Percentiles rank a stretch among this genome's conserved stretches.
phyloP scores from a whole-genome alignment of 1,140 invertebrate genomes.

The Rhopalosiphum maidis region DNA sequence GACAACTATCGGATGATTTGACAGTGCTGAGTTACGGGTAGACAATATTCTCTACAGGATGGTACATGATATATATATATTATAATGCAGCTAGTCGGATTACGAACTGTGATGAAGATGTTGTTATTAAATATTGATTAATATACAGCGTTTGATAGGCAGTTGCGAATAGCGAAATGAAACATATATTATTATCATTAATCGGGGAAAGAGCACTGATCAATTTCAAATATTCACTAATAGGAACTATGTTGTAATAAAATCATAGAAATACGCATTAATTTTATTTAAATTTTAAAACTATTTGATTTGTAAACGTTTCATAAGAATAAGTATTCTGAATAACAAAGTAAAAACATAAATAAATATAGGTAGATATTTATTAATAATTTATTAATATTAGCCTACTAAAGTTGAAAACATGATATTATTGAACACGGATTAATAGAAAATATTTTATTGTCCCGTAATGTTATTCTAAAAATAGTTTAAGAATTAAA shows the following conservation, averaged over 20 bases:
- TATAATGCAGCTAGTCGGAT: background rate
- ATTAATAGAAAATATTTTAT: too few relatives aligned
- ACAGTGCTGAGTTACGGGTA: background rate
- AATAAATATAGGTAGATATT: background rate
- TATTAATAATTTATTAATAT: background rate
- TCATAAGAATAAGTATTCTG: background rate
- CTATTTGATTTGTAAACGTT: background rate
- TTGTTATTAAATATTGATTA: conserved; percentile 30
- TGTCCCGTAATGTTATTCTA: too few relatives aligned
- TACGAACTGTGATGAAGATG: background rate
- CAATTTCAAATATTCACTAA: background rate
- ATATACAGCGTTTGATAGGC: conserved; percentile 14
- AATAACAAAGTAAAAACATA: background rate
- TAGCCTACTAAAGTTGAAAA: too few relatives aligned
- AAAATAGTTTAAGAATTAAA: too few relatives aligned
- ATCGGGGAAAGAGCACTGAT: background rate
- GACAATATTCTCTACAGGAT: background rate
- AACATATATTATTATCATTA: background rate
- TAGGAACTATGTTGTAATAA: background rate
- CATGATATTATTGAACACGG: too few relatives aligned
- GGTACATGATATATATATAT: background rate
- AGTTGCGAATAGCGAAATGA: background rate
- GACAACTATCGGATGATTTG: background rate
- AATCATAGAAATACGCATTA: background rate
- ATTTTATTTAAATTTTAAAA: background rate